Base-by-base conservation (phyloP, 2,113 vertebrate species). In the Brachypteracias leptosomus region DNA sequence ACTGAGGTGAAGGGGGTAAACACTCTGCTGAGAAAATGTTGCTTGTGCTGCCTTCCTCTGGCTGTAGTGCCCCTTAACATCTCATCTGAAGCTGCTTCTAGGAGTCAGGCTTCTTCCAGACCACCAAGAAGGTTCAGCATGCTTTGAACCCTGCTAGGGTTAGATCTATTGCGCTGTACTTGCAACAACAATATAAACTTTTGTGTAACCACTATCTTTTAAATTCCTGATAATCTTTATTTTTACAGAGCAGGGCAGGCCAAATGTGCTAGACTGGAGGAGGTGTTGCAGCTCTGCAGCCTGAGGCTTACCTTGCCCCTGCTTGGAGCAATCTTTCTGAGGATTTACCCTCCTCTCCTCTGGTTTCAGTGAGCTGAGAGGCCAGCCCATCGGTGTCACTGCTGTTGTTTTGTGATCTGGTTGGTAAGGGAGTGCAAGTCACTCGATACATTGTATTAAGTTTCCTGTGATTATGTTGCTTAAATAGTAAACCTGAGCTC, bases 401-500 rank as follows among this genome's bases (percentile, higher is more conserved):
- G 57, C 78, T 93, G 36, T 25, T 81, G 89, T 67, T 91, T 83
- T 73, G 90, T 83, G 91, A 62, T 83, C 78, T 46, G 44, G 84
- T 47, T 87, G 68, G n/a, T n/a, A 81, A 22, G n/a, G 58, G 49
- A 94, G 29, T 4, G 6, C 44, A 29, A 52, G 92, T 93, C 70
- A 96, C 88, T 92, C 2, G 61, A 96, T 95, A 46, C 3, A 6
- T 85, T 9, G 1, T 94, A 90, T 94, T 87, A 38, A 33, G 62
- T 97, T 96, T 93, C 96, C 13, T 31, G 77, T 12, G 15, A 65
- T 88, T 93, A 17, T 87, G 57, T 92, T 93, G 73, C 76, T 89
- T 93, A 72, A 93, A 81, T 80, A 89, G 79, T 96, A 79, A 96
- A 94, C 95, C 57, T 82, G 86, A 96, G 83, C 88, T 96, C 47